phyloP scores from a whole-genome alignment of 2,797 vertebrate genomes.

The Microctenopoma lineatum region DNA sequence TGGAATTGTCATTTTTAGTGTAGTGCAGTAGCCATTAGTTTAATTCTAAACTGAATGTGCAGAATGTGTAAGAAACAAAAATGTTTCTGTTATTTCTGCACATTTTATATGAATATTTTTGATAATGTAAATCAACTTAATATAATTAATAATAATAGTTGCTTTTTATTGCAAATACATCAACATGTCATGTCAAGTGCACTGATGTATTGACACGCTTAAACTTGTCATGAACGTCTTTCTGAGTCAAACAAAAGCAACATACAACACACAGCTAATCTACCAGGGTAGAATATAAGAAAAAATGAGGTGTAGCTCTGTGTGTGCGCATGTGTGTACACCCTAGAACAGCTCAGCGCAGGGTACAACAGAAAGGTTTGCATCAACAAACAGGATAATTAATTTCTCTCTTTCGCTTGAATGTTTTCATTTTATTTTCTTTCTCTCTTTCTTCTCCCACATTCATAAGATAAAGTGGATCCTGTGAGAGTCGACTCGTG shows the following conservation, averaged over 20 bases:
- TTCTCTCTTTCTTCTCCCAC: slow-evolving; percentile 49
- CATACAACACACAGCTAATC: slow-evolving; percentile 46
- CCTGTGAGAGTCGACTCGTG: slow-evolving; percentile 49
- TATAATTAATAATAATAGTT: background rate
- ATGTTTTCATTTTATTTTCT: slow-evolving; percentile 71
- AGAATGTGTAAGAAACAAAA: background rate
- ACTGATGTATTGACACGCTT: slow-evolving; percentile 21
- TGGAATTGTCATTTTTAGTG: background rate
- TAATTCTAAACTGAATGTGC: background rate
- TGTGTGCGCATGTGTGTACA: slow-evolving; percentile 14
- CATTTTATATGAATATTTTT: background rate
- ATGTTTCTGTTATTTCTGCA: background rate
- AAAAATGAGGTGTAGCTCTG: slow-evolving; percentile 30
- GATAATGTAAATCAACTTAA: background rate
- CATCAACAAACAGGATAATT: slow-evolving; percentile 69
- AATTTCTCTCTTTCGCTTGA: slow-evolving; percentile 65
- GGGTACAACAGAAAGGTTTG: slow-evolving; percentile 44
- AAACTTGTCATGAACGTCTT: slow-evolving; percentile 37
- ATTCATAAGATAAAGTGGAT: slow-evolving; percentile 55
- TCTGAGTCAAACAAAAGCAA: slow-evolving; percentile 53
- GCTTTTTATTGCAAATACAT: background rate
- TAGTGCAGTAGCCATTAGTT: background rate
- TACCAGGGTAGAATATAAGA: slow-evolving; percentile 40
- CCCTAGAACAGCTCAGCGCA: slow-evolving; percentile 9
- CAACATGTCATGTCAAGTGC: slow-evolving; percentile 2